Conservation (phyloP, 2,888 invertebrate genomes). For the Athalia rosae region DNA sequence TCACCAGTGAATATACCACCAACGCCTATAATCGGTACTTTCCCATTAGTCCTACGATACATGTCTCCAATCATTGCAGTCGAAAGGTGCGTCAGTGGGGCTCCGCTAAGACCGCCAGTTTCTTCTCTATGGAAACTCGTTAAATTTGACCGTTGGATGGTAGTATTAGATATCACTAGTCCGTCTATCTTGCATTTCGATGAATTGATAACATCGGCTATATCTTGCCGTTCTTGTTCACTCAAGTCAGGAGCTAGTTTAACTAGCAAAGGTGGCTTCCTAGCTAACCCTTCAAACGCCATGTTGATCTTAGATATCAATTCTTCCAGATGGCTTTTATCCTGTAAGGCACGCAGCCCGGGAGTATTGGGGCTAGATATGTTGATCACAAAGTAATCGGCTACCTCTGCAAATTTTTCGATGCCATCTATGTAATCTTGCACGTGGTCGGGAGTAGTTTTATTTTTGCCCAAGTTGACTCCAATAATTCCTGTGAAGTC, state of each 20-base stretch:
- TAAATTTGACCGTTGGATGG: conserved; percentile 83
- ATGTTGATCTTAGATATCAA: conserved; percentile 81
- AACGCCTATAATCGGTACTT: conserved; percentile 93
- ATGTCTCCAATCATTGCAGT: conserved; percentile 91
- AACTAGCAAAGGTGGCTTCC: conserved; percentile 87
- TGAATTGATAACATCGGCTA: conserved; percentile 82
- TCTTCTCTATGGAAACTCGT: conserved; percentile 78
- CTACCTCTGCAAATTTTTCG: conserved; percentile 85
- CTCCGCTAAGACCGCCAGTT: conserved; percentile 94
- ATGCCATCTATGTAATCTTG: conserved; percentile 93
- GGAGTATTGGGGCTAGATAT: conserved; percentile 96
- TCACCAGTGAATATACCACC: conserved; percentile 92
- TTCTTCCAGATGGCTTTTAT: conserved; percentile 82
- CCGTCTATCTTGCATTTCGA: conserved; percentile 88
- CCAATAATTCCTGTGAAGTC: conserved; percentile 84
- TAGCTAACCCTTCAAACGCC: conserved; percentile 76
- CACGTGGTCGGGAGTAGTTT: conserved; percentile 83
- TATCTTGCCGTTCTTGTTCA: conserved; percentile 84
- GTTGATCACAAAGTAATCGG: conserved; percentile 98
- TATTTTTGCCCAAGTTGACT: conserved; percentile 98
- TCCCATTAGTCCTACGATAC: conserved; percentile 88
- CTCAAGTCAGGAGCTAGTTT: conserved; percentile 96
- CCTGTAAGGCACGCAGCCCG: conserved; percentile 89
- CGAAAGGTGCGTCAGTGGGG: conserved; percentile 87
- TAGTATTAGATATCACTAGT: conserved; percentile 95